Evolutionary conservation across 2,888 invertebrate species (phyloP).

Genomic region (Oegoconia quadripuncta): DNA sequence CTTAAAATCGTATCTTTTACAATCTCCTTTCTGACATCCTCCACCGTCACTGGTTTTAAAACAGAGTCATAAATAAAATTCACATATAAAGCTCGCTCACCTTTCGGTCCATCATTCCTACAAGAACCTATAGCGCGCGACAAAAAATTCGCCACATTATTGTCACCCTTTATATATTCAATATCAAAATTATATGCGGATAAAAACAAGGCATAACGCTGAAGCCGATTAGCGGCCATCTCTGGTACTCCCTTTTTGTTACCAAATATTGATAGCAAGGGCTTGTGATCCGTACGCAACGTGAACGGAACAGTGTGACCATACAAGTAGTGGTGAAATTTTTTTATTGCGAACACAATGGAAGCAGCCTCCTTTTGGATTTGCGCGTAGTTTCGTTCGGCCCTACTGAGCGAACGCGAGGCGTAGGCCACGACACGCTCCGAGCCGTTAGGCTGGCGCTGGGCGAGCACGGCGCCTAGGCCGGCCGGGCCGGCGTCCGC

Average conservation of each 20-base stretch:
- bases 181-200: background rate
- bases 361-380: constrained; percentile 9
- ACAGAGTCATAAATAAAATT: background rate
- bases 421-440: constrained; percentile 14
- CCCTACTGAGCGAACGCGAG: constrained; percentile 6
- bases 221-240: constrained; percentile 12
- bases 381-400: constrained; percentile 15
- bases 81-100: background rate
- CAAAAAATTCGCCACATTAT: constrained; percentile 1
- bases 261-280: constrained; percentile 13
- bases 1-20: background rate
- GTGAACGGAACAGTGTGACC: constrained; percentile 12
- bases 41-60: background rate
- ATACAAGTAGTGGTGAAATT: constrained; percentile 11
- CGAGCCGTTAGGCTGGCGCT: constrained; percentile 11
- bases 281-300: constrained; percentile 14
- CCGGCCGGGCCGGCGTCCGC: constrained; percentile 15
- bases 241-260: constrained; percentile 10
- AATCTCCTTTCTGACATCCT: background rate
- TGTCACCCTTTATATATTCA: background rate
- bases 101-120: background rate
- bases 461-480: constrained; percentile 16
- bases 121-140: background rate
- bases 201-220: constrained; percentile 4
- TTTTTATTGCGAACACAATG: constrained; percentile 11